Conservation (phyloP, 2,888 invertebrate genomes). For the Desoria tigrina region DNA sequence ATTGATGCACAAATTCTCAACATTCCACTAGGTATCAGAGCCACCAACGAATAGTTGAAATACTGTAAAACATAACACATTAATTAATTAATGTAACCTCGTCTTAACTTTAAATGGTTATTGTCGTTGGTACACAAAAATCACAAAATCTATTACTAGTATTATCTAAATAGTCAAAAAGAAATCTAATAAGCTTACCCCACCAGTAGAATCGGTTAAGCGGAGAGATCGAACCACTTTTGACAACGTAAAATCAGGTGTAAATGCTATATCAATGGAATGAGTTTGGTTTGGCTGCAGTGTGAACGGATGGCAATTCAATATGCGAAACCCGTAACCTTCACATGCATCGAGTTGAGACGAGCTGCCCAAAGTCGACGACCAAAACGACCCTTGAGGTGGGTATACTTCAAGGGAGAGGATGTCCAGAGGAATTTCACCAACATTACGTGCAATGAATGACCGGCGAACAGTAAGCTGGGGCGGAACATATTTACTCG, state of each 20-base stretch:
- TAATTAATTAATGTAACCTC: background rate
- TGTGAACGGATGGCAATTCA: conserved; percentile 72
- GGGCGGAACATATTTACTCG: conserved; percentile 59
- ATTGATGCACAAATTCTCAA: conserved; percentile 69
- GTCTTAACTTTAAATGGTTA: background rate
- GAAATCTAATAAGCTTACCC: conserved; percentile 39
- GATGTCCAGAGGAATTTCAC: conserved; percentile 79
- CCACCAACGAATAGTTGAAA: conserved; percentile 70
- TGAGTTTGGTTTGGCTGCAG: conserved; percentile 71
- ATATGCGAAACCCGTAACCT: conserved; percentile 76
- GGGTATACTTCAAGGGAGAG: conserved; percentile 47
- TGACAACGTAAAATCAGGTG: conserved; percentile 81
- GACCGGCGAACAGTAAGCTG: conserved; percentile 75
- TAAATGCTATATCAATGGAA: conserved; percentile 82
- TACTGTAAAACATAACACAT: conserved; percentile 30
- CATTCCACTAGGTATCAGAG: conserved; percentile 67
- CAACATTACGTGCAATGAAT: conserved; percentile 86
- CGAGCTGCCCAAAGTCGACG: conserved; percentile 42
- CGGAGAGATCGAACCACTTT: conserved; percentile 68
- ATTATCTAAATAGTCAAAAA: conserved; percentile 3
- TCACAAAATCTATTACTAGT: too few relatives aligned
- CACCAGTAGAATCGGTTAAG: conserved; percentile 53
- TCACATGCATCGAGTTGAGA: conserved; percentile 62
- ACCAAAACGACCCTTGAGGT: conserved; percentile 45
- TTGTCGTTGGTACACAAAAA: too few relatives aligned